These are phyloP conservation scores for Lepidocolaptes lacrymiger DNA, from an alignment of 2,797 vertebrate species.

Conservation along the genomic window DNA sequence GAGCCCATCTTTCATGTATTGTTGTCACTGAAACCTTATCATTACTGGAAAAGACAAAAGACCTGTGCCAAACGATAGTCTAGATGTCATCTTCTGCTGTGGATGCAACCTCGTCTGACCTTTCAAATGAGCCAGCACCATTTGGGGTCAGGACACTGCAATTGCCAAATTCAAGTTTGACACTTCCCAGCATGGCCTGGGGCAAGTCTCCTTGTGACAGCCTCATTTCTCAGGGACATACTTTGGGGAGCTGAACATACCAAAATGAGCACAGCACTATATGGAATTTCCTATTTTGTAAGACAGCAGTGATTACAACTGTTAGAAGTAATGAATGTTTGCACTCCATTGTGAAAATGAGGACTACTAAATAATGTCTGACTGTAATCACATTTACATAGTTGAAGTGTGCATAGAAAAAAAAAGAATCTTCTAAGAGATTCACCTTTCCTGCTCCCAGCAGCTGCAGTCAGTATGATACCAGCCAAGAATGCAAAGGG, in stretches of 20 bases:
- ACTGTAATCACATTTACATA: slow-evolving; percentile 1
- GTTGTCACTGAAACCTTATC: background rate
- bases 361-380: background rate
- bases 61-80: background rate
- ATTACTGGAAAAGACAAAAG: background rate
- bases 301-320: background rate
- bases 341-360: background rate
- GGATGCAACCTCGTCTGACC: background rate
- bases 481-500: background rate
- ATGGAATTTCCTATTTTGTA: background rate
- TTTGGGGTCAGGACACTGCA: background rate
- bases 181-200: background rate
- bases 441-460: background rate
- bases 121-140: background rate
- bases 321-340: background rate
- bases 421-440: background rate
- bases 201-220: background rate
- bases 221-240: background rate
- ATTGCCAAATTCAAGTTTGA: background rate
- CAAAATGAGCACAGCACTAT: rapidly evolving
- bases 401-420: background rate
- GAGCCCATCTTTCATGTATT: background rate
- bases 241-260: background rate
- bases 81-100: background rate
- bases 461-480: background rate